Conservation (phyloP, 2,113 vertebrate genomes). For the Protobothrops mucrosquamatus region DNA sequence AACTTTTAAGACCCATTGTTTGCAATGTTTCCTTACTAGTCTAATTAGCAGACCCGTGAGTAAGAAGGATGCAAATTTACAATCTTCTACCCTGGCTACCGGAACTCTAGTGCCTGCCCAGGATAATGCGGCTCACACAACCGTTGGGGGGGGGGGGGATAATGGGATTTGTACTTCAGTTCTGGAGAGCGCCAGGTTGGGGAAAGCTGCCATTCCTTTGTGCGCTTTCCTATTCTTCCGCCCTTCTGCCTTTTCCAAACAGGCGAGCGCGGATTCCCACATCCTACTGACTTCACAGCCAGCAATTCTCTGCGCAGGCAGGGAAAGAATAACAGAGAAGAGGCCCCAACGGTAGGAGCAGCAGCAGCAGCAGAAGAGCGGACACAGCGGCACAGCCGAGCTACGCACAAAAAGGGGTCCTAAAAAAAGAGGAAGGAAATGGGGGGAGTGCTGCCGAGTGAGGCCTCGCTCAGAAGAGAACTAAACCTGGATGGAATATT, state of each 20-base stretch:
- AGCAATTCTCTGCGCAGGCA: neutral
- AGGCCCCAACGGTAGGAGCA: neutral
- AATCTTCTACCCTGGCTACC: neutral
- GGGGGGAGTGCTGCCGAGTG: neutral
- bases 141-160: neutral
- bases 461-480: neutral
- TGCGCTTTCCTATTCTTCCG: neutral
- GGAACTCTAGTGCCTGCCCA: neutral
- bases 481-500: neutral
- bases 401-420: neutral
- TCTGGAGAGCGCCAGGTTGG: neutral
- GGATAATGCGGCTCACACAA: neutral
- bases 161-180: neutral
- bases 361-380: neutral
- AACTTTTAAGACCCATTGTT: neutral
- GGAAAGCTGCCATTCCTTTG: conserved; percentile 15
- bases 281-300: neutral
- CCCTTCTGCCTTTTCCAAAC: neutral
- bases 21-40: neutral
- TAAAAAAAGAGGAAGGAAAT: neutral
- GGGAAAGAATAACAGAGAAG: neutral
- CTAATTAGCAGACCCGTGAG: neutral
- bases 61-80: neutral
- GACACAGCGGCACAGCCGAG: neutral
- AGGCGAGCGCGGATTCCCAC: neutral